phyloP scores from a whole-genome alignment of 2,888 invertebrate species.

The Drosophila melanocephala region DNA sequence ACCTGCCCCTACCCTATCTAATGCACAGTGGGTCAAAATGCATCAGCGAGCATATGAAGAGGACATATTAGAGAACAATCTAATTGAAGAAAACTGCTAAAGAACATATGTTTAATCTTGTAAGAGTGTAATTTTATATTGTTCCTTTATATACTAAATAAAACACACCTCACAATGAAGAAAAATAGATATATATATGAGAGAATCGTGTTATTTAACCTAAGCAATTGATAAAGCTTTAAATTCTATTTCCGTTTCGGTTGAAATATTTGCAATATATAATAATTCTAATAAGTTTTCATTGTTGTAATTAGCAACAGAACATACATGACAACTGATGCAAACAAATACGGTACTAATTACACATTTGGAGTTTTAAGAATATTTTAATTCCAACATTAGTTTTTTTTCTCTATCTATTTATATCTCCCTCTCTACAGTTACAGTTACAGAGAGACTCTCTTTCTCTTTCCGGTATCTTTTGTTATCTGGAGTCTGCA shows the following conservation, averaged over 20 bases:
- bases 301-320: not conserved
- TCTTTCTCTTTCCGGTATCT: not conserved
- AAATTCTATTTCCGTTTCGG: not conserved
- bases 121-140: no score
- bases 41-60: not conserved
- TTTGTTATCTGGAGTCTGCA: not conserved
- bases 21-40: slow-evolving; percentile 31
- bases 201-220: not conserved
- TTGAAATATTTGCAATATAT: not conserved
- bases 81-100: not conserved
- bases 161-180: no score
- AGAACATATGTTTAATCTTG: not conserved
- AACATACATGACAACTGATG: not conserved
- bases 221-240: not conserved
- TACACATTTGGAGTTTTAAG: not conserved
- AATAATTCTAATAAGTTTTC: not conserved
- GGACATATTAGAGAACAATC: not conserved
- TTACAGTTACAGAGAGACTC: no score
- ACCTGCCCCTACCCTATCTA: not conserved
- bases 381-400: not conserved
- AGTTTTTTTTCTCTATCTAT: not conserved
- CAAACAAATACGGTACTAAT: not conserved
- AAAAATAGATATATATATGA: not conserved
- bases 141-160: no score
- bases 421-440: not conserved